Percentiles rank a stretch among this genome's conserved stretches.
phyloP scores from a whole-genome alignment of 1,140 invertebrate species.

The Bombus impatiens region DNA sequence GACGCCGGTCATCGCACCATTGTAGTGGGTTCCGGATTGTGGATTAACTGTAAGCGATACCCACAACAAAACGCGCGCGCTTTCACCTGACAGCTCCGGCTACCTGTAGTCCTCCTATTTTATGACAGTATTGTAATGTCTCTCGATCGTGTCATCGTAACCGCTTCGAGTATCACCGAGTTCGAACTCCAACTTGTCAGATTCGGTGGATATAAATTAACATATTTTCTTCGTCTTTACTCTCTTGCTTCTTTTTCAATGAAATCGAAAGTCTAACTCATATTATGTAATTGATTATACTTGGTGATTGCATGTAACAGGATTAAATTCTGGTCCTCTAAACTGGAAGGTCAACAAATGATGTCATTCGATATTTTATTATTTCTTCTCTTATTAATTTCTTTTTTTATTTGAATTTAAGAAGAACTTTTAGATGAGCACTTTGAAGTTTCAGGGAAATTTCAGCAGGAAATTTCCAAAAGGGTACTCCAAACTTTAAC shows the following conservation, averaged over 20 bases:
- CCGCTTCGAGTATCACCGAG: background rate
- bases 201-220: background rate
- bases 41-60: constrained; percentile 63
- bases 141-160: constrained; percentile 21
- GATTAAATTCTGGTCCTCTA: background rate
- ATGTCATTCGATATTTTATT: background rate
- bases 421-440: background rate
- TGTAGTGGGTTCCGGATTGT: constrained; percentile 51
- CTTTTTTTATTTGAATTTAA: background rate
- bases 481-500: background rate
- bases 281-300: background rate
- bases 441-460: background rate
- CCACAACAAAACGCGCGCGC: constrained; percentile 49
- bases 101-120: constrained; percentile 37
- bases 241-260: background rate
- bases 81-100: constrained; percentile 39
- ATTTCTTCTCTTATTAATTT: background rate
- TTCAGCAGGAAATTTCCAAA: background rate
- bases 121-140: constrained; percentile 30
- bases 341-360: background rate
- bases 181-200: background rate
- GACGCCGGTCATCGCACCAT: constrained; percentile 49
- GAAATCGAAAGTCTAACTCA: background rate
- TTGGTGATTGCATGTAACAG: background rate
- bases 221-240: background rate